A percentile compares a stretch with the other conserved stretches of the same genome.
phyloP scores from a whole-genome alignment of 1,140 invertebrate species.

The Akabosia matsudoensis region DNA sequence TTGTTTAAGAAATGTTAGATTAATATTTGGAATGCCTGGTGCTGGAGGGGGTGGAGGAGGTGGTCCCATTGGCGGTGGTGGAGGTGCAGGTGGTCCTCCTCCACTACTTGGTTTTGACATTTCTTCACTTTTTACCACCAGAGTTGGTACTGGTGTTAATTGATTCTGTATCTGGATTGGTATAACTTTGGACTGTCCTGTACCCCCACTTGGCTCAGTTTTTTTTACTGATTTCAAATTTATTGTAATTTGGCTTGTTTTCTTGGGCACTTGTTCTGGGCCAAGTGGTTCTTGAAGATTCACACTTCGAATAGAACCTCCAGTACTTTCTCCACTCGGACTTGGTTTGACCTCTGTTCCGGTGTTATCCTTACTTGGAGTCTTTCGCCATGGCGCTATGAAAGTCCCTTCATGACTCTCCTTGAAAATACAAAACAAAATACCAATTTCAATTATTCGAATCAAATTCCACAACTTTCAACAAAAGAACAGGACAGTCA shows the following conservation, averaged over 20 bases:
- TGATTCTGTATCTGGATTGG: conserved; percentile 1
- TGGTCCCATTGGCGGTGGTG: neutral
- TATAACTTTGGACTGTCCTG: neutral
- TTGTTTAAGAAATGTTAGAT: neutral
- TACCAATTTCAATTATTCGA: too few relatives aligned
- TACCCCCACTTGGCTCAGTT: neutral
- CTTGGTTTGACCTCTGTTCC: too few relatives aligned
- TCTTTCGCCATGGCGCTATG: too few relatives aligned
- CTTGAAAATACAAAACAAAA: too few relatives aligned
- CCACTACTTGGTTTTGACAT: conserved; percentile 17
- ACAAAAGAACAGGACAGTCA: too few relatives aligned
- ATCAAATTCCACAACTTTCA: too few relatives aligned
- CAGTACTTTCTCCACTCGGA: too few relatives aligned
- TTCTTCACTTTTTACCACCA: conserved; percentile 22
- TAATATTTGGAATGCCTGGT: neutral
- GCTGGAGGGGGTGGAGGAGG: conserved; percentile 31
- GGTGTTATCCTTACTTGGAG: too few relatives aligned
- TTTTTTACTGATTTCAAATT: conserved; percentile 5
- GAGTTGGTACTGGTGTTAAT: neutral
- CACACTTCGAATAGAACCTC: too few relatives aligned
- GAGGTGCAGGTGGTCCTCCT: conserved; percentile 5
- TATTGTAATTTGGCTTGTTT: neutral
- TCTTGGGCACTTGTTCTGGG: too few relatives aligned
- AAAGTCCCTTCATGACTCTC: too few relatives aligned
- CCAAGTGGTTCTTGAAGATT: too few relatives aligned